A percentile compares a stretch with the other conserved stretches of the same genome.
Evolutionary conservation across 2,888 invertebrate genomes (phyloP).

Genomic region (Kuschelorhynchus macadamiae): DNA sequence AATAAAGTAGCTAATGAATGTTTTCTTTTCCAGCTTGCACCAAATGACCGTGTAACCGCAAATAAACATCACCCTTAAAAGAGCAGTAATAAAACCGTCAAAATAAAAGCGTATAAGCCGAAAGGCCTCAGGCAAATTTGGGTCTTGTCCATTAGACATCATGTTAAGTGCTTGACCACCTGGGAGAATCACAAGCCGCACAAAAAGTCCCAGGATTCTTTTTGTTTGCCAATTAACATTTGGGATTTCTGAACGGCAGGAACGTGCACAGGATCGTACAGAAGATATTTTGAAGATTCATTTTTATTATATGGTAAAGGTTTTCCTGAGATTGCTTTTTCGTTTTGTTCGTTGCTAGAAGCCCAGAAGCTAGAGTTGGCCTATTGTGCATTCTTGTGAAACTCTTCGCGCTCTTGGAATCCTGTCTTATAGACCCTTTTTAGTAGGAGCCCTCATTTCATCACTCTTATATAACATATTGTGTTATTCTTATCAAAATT

Average conservation of each 20-base stretch:
- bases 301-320: too few species aligned
- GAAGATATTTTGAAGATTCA: neutral
- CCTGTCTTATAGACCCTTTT: too few species aligned
- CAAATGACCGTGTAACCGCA: conserved; percentile 34
- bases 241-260: conserved; percentile 19
- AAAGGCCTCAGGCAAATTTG: conserved; percentile 41
- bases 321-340: too few species aligned
- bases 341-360: too few species aligned
- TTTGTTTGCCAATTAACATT: conserved; percentile 58
- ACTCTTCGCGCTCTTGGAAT: too few species aligned
- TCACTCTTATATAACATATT: too few species aligned
- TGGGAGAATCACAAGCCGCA: conserved; percentile 51
- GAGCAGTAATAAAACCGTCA: conserved; percentile 57
- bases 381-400: too few species aligned
- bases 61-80: conserved; percentile 43
- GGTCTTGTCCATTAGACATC: conserved; percentile 56
- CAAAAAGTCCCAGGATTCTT: conserved; percentile 53
- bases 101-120: conserved; percentile 52
- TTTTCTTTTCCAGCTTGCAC: conserved; percentile 30
- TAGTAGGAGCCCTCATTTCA: too few species aligned
- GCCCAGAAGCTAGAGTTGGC: too few species aligned
- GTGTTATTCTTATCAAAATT: too few species aligned
- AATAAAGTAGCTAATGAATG: conserved; percentile 37
- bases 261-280: conserved; percentile 13
- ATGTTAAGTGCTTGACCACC: conserved; percentile 58